Percentiles rank a stretch among this genome's conserved stretches.
Evolutionary conservation across 2,888 invertebrate species (phyloP).

Genomic region (Crioceris asparagi): DNA sequence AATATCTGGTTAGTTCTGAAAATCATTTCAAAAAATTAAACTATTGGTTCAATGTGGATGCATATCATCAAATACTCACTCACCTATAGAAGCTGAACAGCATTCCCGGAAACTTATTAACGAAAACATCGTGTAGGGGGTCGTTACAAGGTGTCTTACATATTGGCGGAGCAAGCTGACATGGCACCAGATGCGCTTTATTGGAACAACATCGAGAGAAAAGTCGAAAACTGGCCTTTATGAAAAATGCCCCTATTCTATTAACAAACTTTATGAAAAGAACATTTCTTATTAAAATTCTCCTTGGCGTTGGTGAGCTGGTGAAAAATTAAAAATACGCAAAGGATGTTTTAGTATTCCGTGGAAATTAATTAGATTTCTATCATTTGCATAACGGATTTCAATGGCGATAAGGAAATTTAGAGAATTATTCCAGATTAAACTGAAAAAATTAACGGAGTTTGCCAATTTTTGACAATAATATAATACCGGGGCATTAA

Average conservation of each 20-base stretch:
- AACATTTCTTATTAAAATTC: slow-evolving; percentile 2
- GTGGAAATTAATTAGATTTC: slow-evolving; percentile 4
- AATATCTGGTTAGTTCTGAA: too few relatives aligned
- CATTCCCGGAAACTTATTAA: too few relatives aligned
- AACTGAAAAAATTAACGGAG: too few relatives aligned
- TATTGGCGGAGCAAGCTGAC: slow-evolving; percentile 22
- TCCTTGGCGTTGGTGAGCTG: neutral
- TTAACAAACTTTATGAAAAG: slow-evolving; percentile 4
- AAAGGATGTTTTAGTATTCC: neutral
- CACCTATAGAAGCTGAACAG: neutral
- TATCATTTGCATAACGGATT: slow-evolving; percentile 4
- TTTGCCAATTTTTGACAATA: too few relatives aligned
- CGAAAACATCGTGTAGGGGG: slow-evolving; percentile 19
- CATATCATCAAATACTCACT: neutral
- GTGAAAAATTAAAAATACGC: neutral
- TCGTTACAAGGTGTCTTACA: slow-evolving; percentile 29
- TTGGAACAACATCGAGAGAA: slow-evolving; percentile 20
- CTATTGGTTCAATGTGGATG: too few relatives aligned
- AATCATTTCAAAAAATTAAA: too few relatives aligned
- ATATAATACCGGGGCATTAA: too few relatives aligned
- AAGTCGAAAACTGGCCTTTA: slow-evolving; percentile 12
- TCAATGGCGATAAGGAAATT: too few relatives aligned
- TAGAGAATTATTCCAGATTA: too few relatives aligned
- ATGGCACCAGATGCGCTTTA: slow-evolving; percentile 26
- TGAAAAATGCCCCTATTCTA: slow-evolving; percentile 6